Evolutionary conservation across 2,113 vertebrate genomes (phyloP).

Genomic region (Dromaius novaehollandiae): DNA sequence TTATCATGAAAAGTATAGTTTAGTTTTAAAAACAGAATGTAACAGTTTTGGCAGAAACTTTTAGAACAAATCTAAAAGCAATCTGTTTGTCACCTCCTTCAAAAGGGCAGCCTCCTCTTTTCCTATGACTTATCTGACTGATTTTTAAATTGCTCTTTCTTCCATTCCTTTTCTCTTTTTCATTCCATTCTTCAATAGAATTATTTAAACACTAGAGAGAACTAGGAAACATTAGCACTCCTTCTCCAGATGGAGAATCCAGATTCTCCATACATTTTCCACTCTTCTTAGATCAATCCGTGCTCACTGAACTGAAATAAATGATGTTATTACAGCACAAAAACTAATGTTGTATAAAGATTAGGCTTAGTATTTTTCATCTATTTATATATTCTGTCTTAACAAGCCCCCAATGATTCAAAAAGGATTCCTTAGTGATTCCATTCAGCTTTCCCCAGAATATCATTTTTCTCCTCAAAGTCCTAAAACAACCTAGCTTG

Average conservation of each 20-base stretch:
- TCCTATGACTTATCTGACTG: background rate
- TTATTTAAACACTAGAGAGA: background rate
- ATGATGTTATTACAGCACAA: background rate
- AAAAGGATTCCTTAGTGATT: background rate
- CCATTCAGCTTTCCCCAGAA: background rate
- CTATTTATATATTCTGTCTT: background rate
- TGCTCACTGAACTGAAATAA: background rate
- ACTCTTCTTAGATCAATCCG: background rate
- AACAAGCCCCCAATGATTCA: background rate
- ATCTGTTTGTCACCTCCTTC: background rate
- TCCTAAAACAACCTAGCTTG: background rate
- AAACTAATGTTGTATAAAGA: background rate
- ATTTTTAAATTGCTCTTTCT: background rate
- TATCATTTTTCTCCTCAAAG: background rate
- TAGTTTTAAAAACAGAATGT: background rate
- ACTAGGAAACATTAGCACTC: background rate
- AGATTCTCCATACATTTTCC: background rate
- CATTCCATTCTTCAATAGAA: background rate
- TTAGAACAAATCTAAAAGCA: background rate
- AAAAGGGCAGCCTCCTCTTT: background rate
- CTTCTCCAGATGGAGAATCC: background rate
- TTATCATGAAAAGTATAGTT: background rate
- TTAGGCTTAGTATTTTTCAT: background rate
- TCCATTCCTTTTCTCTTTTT: background rate
- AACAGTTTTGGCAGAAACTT: background rate